Evolutionary conservation across 2,797 vertebrate species (phyloP).

Genomic region (Esox masquinongy): DNA sequence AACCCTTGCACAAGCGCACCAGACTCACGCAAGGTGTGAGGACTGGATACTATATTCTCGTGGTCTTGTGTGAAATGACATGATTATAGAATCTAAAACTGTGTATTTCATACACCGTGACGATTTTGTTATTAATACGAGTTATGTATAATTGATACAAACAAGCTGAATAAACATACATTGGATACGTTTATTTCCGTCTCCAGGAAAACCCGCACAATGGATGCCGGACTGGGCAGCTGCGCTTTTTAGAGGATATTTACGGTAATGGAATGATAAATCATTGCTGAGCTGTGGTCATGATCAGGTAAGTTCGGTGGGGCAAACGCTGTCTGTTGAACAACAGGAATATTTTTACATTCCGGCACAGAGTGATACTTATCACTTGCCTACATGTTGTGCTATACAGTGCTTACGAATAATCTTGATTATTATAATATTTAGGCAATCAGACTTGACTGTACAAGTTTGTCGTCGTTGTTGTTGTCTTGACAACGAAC

Average conservation of each 20-base stretch:
- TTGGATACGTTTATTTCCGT: neutral
- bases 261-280: neutral
- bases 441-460: neutral
- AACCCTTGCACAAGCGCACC: constrained; percentile 33
- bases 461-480: constrained; percentile 14
- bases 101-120: neutral
- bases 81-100: too few relatives aligned
- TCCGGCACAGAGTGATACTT: neutral
- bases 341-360: neutral
- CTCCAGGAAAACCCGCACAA: neutral
- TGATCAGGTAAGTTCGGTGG: neutral
- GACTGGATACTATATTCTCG: neutral
- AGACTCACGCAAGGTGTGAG: constrained; percentile 6
- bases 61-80: neutral
- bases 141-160: neutral
- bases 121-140: neutral
- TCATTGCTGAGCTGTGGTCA: neutral
- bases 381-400: neutral
- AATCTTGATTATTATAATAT: neutral
- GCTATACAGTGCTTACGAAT: neutral
- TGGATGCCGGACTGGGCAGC: neutral
- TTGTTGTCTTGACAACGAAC: constrained; percentile 49
- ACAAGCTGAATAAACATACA: neutral
- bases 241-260: neutral
- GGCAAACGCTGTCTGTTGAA: neutral